Evolutionary conservation across 92 coral and sea anemone species (phyloP), one percentile per base, ranked within the genome.

Genomic region (Micromussa lordhowensis): DNA sequence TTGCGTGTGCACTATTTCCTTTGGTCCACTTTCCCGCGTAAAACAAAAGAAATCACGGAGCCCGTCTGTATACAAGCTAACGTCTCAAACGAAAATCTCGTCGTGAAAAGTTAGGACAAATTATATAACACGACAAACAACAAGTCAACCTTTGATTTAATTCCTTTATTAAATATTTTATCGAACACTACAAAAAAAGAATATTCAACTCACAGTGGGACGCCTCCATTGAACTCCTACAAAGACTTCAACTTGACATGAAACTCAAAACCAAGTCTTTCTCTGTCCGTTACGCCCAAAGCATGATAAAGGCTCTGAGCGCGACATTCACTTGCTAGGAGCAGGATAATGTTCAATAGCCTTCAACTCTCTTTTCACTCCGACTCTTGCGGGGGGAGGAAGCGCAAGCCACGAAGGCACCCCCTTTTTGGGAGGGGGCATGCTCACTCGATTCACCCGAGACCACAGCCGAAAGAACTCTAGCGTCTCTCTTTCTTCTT

Each of bases 141-240:
- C 71, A 2, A 66, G 77, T 6, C 77, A 61, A 61, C 30, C 10
- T 14, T 71, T 71, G 24, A 71, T 26, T 66, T 11, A 66, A 66
- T 66, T 66, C 71, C 17, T 66, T 66, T 28, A 66, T 66, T 66
- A 21, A 70, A 15, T 57, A 57, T 15, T 15, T 57, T 1, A 21
- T 40, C 9, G 4, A 40, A 40, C 51, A 61, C 9, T 26, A 61
- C 10, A 61, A 61, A 61, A 40, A 7, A 71, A 24, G 44, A 16
- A 71, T 17, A 17, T 14, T 34, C 24, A 71, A 71, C 77, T 71
- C 77, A 71, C 77, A 34, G n/a, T 71, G 77, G n/a, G 32, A 71
- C 30, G n/a, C 48, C 77, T 71, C 29, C 44, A 13, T 3, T 34
- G n/a, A 28, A 16, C 2, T 71, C 77, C 77, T 34, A 24, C 40